Conservation (phyloP, 1,140 invertebrate species). For the Lethrus apterus region DNA sequence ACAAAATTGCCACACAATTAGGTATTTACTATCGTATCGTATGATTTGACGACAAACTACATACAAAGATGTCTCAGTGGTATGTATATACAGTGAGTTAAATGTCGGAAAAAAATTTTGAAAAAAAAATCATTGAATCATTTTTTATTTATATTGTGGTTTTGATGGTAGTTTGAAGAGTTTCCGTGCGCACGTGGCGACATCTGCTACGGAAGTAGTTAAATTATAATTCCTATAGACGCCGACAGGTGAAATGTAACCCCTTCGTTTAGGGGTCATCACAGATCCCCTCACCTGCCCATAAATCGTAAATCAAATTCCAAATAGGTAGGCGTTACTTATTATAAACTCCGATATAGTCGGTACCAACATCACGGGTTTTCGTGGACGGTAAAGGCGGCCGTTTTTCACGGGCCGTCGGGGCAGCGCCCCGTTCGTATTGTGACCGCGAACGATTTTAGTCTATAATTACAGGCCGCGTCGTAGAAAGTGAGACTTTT, state of each 20-base stretch:
- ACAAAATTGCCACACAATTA: too few species aligned
- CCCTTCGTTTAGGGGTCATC: conserved; percentile 23
- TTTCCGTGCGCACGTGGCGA: conserved; percentile 21
- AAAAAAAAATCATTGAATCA: too few species aligned
- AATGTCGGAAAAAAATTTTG: too few species aligned
- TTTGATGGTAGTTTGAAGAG: too few species aligned
- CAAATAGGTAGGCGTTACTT: conserved; percentile 42
- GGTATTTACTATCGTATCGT: too few species aligned
- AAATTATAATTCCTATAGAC: conserved; percentile 33
- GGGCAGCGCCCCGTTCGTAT: conserved; percentile 30
- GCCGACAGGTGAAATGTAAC: conserved; percentile 36
- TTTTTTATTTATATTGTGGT: too few species aligned
- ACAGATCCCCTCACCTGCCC: conserved; percentile 32
- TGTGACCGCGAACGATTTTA: conserved; percentile 35
- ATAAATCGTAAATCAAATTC: conserved; percentile 41
- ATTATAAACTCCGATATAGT: conserved; percentile 33
- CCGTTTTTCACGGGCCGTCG: conserved; percentile 2
- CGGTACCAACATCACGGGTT: not conserved
- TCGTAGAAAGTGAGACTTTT: conserved; percentile 39
- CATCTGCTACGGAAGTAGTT: conserved; percentile 36
- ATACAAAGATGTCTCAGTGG: too few species aligned
- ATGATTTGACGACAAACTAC: too few species aligned
- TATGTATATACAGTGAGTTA: too few species aligned
- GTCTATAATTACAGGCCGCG: conserved; percentile 38
- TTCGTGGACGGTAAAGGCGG: not conserved